These are phyloP conservation scores for Drosophila antonietae DNA, from an alignment of 2,888 invertebrate species.

Conservation along the genomic window DNA sequence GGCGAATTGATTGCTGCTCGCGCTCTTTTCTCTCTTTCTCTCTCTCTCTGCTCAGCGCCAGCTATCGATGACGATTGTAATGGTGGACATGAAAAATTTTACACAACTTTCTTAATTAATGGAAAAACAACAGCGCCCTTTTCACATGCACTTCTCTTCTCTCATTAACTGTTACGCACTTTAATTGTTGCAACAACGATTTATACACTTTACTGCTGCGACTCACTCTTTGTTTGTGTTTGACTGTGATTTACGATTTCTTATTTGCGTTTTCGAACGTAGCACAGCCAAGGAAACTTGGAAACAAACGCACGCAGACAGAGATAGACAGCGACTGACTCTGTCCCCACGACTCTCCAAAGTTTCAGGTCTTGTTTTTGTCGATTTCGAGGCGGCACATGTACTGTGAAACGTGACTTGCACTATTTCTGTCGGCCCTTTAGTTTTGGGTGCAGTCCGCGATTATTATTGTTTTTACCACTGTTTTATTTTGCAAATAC, in stretches of 20 bases:
- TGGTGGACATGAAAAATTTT: slow-evolving; percentile 76
- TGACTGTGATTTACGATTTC: slow-evolving; percentile 56
- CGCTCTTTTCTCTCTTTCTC: slow-evolving; percentile 59
- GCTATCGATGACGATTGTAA: slow-evolving; percentile 72
- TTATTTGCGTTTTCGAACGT: slow-evolving; percentile 61
- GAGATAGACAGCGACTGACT: slow-evolving; percentile 73
- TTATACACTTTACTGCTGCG: slow-evolving; percentile 47
- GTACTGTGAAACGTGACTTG: slow-evolving; percentile 42
- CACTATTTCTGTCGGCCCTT: slow-evolving; percentile 20
- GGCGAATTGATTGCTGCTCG: slow-evolving; percentile 53
- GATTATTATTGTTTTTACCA: slow-evolving; percentile 33
- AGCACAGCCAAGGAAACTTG: slow-evolving; percentile 56
- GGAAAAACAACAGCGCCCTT: slow-evolving; percentile 46
- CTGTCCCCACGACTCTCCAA: slow-evolving; percentile 40
- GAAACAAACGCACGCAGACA: slow-evolving; percentile 74
- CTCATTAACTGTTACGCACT: slow-evolving; percentile 53
- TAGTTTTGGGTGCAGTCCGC: slow-evolving; percentile 1
- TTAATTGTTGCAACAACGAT: slow-evolving; percentile 31
- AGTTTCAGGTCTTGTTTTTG: slow-evolving; percentile 63
- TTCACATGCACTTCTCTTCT: slow-evolving; percentile 32
- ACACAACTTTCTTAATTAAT: slow-evolving; percentile 80
- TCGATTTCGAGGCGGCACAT: slow-evolving; percentile 45
- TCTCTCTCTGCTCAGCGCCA: slow-evolving; percentile 46
- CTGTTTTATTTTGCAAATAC: slow-evolving; percentile 35
- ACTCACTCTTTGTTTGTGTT: slow-evolving; percentile 49